Evolutionary conservation across 2,113 vertebrate species (phyloP).

Genomic region (Rousettus leschenaultii): DNA sequence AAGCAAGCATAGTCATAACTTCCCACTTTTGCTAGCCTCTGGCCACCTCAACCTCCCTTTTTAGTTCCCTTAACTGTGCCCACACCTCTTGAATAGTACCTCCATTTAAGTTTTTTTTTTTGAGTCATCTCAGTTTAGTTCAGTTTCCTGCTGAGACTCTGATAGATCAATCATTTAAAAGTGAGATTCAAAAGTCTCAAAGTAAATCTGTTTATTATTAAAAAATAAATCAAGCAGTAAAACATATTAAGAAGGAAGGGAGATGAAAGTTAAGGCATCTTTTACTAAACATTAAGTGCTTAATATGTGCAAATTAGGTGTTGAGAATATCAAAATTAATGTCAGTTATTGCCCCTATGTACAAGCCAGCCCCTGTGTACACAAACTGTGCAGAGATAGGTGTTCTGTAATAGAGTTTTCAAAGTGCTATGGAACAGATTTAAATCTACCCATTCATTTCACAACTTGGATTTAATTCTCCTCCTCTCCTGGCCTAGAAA

Average conservation of each 20-base stretch:
- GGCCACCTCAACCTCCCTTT: not conserved
- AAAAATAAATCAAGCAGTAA: constrained; percentile 6
- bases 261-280: constrained; percentile 32
- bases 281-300: not conserved
- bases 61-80: not conserved
- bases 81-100: not conserved
- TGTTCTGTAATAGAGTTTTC: not conserved
- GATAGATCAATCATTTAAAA: not conserved
- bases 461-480: not conserved
- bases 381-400: not conserved
- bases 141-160: not conserved
- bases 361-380: not conserved
- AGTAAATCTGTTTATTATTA: constrained; percentile 40
- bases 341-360: not conserved
- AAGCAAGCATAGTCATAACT: not conserved
- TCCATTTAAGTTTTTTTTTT: not conserved
- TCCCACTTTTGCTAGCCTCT: not conserved
- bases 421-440: not conserved
- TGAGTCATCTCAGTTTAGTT: not conserved
- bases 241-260: not conserved
- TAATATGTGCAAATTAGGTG: not conserved
- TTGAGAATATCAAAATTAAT: constrained; percentile 16
- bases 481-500: not conserved
- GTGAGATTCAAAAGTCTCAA: constrained; percentile 31
- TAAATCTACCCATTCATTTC: constrained; percentile 34